A percentile compares a stretch with the other conserved stretches of the same genome.
These are phyloP conservation scores for Pituophis catenifer DNA, from an alignment of 2,113 vertebrate genomes.

Conservation along the genomic window DNA sequence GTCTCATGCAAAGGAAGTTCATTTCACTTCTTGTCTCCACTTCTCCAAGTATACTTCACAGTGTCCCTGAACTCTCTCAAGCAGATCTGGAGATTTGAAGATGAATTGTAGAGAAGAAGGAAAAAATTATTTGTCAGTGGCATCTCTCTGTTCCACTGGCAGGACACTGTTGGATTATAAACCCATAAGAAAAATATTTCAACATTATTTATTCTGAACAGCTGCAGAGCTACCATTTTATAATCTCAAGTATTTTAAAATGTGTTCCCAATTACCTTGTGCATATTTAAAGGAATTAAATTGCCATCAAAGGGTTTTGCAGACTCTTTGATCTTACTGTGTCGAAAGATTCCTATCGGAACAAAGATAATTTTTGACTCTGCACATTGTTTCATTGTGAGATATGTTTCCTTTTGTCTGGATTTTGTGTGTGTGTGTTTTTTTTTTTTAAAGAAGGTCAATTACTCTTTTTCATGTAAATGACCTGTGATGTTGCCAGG, in stretches of 20 bases:
- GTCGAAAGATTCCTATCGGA: slow-evolving; percentile 56
- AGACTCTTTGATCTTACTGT: slow-evolving; percentile 64
- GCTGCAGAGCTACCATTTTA: slow-evolving; percentile 57
- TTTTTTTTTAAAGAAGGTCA: slow-evolving; percentile 23
- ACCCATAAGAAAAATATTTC: slow-evolving; percentile 35
- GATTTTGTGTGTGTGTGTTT: slow-evolving; percentile 19
- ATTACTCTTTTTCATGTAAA: slow-evolving; percentile 25
- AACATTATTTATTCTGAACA: slow-evolving; percentile 58
- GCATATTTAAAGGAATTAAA: slow-evolving; percentile 68
- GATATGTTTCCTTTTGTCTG: slow-evolving; percentile 41
- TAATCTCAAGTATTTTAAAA: slow-evolving; percentile 60
- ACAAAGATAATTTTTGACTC: slow-evolving; percentile 52
- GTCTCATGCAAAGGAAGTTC: neutral
- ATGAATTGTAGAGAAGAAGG: neutral
- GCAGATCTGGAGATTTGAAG: neutral
- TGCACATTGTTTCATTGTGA: slow-evolving; percentile 14
- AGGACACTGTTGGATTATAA: neutral
- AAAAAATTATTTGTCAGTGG: neutral
- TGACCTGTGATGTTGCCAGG: slow-evolving; percentile 31
- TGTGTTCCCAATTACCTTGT: slow-evolving; percentile 70
- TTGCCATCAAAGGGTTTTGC: slow-evolving; percentile 70
- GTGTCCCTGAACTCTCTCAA: neutral
- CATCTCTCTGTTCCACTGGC: neutral
- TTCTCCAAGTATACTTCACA: neutral
- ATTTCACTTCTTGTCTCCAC: neutral